Conservation (phyloP, 2,797 vertebrate genomes). For the Bothrops alternatus region DNA sequence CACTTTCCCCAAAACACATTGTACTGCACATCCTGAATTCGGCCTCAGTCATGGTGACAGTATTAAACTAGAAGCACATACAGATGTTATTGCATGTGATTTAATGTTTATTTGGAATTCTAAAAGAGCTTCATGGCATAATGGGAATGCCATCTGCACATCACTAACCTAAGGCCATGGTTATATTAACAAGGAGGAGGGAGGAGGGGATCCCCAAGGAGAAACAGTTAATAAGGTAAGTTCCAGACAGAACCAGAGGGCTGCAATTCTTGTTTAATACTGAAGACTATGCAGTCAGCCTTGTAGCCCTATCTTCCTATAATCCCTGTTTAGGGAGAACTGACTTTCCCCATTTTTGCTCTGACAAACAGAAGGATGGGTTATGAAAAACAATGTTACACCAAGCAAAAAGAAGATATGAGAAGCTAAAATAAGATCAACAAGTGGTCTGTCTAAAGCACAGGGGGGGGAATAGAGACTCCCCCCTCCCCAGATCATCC, state of each 20-base stretch:
- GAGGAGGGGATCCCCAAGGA: background rate
- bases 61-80: background rate
- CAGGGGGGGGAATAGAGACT: background rate
- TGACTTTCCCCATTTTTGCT: background rate
- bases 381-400: background rate
- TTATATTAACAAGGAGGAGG: background rate
- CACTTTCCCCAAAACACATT: background rate
- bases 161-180: background rate
- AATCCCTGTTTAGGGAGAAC: background rate
- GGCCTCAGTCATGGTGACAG: background rate
- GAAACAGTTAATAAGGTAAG: background rate
- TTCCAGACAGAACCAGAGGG: background rate
- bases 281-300: background rate
- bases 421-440: background rate
- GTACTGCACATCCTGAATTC: background rate
- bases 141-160: background rate
- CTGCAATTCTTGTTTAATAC: background rate
- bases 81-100: background rate
- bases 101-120: background rate
- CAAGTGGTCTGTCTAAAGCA: background rate
- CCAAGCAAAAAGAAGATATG: background rate
- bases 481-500: background rate
- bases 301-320: background rate
- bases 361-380: background rate
- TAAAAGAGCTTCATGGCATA: background rate